Conservation (phyloP, 64 coral and sea anemone species). For the Stichodactyla helianthus region DNA sequence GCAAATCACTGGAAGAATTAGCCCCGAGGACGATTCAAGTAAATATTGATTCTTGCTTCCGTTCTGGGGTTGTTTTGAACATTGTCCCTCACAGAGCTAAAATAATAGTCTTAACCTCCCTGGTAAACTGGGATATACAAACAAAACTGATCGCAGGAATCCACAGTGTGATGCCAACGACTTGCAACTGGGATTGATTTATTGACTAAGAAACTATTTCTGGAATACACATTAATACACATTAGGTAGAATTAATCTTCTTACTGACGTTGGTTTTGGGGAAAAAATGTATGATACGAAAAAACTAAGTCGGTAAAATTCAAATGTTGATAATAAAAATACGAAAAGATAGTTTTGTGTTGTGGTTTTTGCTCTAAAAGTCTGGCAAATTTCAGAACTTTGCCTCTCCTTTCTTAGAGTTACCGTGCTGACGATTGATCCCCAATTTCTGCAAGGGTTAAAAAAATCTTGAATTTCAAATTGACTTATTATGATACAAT, state of each 20-base stretch:
- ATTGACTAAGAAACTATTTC: no score
- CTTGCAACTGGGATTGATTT: no score
- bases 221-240: no score
- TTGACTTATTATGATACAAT: slow-evolving; percentile 7
- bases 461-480: slow-evolving; percentile 7
- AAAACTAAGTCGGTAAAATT: no score
- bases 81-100: not conserved
- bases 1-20: not conserved
- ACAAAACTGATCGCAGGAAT: no score
- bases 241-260: no score
- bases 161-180: no score
- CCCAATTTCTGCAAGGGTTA: not conserved
- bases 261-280: no score
- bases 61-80: not conserved
- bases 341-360: no score
- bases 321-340: no score
- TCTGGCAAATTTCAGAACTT: not conserved
- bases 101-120: not conserved
- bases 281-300: no score
- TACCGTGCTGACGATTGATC: not conserved
- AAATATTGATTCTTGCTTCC: not conserved
- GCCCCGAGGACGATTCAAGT: not conserved
- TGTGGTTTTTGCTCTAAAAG: not conserved
- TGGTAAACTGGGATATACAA: no score
- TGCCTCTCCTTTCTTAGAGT: not conserved